Evolutionary conservation across 2,113 vertebrate genomes (phyloP), one percentile per base, ranked within the genome.

Genomic region (Oncorhynchus clarkii): DNA sequence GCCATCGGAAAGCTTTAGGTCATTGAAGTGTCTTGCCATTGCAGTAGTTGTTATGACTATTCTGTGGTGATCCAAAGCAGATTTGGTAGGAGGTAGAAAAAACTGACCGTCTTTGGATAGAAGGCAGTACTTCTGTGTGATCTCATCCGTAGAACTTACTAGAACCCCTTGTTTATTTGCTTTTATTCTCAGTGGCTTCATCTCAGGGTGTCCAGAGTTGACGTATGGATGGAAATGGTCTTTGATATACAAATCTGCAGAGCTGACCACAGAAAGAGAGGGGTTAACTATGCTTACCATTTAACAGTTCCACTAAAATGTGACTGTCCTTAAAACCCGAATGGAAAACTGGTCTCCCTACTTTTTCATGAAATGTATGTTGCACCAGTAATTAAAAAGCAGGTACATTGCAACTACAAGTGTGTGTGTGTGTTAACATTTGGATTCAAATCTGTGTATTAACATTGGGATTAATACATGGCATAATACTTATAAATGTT

Each of bases 201-300:
- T 91, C 80, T 83, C 81, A 0, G 87, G 84, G 0, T 93, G 89
- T 73, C 90, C 89, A 0, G 4, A 45, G 72, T 39, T 71, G 57
- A 93, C 91, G 0, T 91, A 87, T 29, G 66, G 29, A 8, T 97
- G 94, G 74, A 98, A 95, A 67, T 97, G 93, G 65, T 95, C 94
- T 59, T 88, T 92, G 72, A 96, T 85, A 34, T 98, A 98, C 84
- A 97, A 93, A 89, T 98, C 96, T n/a, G 96, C 96, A 48, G 96
- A 96, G 0, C 96, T 97, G 87, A 5, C 81, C 39, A 39, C 8
- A 9, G 39, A 39, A 82, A 27, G 1, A 75, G 34, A 85, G 31
- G 3, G 31, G 16, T 20, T 34, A 34, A 4, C 3, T 31, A 9
- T 67, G 9, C 5, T 31, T 34, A 34, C 29, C 5, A 31, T 16